A percentile compares a stretch with the other conserved stretches of the same genome.
phyloP scores from a whole-genome alignment of 2,888 invertebrate species.

The Folsomia manolachei region DNA sequence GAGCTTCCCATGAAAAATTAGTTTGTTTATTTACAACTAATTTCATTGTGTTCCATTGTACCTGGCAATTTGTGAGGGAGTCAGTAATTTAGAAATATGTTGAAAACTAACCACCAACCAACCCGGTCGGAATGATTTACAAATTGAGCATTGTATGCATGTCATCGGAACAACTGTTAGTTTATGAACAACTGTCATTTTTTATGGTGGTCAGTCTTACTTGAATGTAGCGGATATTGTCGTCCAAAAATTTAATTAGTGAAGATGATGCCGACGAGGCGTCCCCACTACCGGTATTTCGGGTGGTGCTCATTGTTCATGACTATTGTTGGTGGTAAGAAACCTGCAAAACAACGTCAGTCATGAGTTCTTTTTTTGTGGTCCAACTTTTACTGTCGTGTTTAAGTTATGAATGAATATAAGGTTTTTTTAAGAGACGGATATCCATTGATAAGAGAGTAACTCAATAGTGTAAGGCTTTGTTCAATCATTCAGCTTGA shows the following conservation, averaged over 20 bases:
- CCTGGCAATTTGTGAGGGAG: neutral
- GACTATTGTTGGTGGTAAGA: neutral
- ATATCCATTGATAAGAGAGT: too few species aligned
- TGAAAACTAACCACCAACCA: neutral
- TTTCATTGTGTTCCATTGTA: neutral
- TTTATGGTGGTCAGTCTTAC: neutral
- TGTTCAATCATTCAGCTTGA: too few species aligned
- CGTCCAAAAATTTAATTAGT: slow-evolving; percentile 8
- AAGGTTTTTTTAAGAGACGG: too few species aligned
- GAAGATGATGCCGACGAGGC: neutral
- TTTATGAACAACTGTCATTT: neutral
- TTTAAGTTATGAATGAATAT: too few species aligned
- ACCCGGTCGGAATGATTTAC: neutral
- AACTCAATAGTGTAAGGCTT: too few species aligned
- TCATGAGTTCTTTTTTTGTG: too few species aligned
- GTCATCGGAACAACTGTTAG: neutral
- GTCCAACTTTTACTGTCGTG: too few species aligned
- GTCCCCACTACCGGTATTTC: neutral
- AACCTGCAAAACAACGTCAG: too few species aligned
- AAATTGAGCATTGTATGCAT: neutral
- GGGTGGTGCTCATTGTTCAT: neutral
- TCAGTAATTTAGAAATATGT: neutral
- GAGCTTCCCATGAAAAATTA: neutral
- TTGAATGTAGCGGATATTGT: slow-evolving; percentile 9
- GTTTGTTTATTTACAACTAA: neutral